phyloP scores from a whole-genome alignment of 2,888 invertebrate genomes.

The Lepidochitona cinerea region DNA sequence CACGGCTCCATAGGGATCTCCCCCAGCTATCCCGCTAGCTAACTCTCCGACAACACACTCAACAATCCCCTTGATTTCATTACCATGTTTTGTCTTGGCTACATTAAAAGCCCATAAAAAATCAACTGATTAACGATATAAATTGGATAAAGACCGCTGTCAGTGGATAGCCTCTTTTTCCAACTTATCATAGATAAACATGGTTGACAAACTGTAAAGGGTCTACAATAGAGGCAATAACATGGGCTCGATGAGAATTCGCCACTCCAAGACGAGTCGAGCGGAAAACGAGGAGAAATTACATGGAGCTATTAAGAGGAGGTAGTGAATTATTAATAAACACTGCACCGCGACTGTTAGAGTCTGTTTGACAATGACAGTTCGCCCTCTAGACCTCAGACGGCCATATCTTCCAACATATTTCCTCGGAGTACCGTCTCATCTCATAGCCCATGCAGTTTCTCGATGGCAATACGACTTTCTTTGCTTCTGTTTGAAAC shows the following conservation, averaged over 20 bases:
- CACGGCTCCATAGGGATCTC: too few species aligned
- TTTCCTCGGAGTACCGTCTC: too few species aligned
- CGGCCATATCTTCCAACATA: too few species aligned
- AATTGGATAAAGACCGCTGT: neutral
- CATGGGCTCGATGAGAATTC: neutral
- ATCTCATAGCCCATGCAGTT: too few species aligned
- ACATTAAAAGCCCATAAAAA: constrained; percentile 6
- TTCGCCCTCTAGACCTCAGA: neutral
- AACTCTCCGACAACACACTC: neutral
- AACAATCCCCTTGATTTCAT: neutral
- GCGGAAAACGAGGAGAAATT: neutral
- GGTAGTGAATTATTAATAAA: neutral
- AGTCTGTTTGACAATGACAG: neutral
- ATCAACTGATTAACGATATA: neutral
- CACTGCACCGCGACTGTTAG: neutral
- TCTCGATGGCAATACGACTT: too few species aligned
- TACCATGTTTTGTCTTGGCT: neutral
- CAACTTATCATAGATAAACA: neutral
- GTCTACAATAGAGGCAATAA: neutral
- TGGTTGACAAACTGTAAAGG: neutral
- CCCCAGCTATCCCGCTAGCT: neutral
- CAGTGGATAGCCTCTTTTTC: neutral
- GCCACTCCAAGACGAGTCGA: neutral
- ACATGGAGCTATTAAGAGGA: neutral
- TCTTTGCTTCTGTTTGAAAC: too few species aligned